Base-by-base conservation (phyloP, 2,888 invertebrate genomes). In the Abscondita cerata region DNA sequence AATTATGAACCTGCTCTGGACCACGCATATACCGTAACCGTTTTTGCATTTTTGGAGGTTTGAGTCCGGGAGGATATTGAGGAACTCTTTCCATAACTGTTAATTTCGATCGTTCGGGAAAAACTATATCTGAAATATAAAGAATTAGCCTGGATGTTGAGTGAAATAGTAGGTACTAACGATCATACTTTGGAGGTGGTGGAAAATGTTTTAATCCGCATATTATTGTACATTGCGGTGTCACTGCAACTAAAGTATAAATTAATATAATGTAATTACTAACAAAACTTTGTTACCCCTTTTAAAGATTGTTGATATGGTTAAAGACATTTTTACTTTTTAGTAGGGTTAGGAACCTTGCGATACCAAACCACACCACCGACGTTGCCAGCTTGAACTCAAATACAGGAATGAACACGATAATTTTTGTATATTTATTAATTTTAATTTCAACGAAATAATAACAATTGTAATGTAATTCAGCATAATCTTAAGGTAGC, bases 1-100 rank as follows among this genome's bases (percentile, higher is more conserved):
- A 86, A 70, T 91, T 98, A 74, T 98, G 96, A 18, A 95, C 77
- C 3, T 78, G 66, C 80, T 98, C 98, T 0, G 96, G 96, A 0
- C 98, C 98, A 76, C 96, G 83, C 92, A 96, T 95, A 36, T 90
- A 87, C n/a, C 85, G 83, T 1, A 96, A 80, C 53, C 86, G 85
- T 75, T 94, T 96, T 68, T 89, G 89, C 92, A 93, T 94, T 82
- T 93, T 95, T 1, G 90, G 92, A 15, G 92, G 85, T 68, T 87
- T 87, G 25, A 90, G 72, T 63, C 85, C 86, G 0, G 88, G 73
- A 1, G 89, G 88, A 70, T 87, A 87, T 38, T 81, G 83, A 0
- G 94, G 95, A 0, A 89, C 86, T 79, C 89, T 95, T 0, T 91
- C 91, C 76, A 90, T 80, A 38, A 90, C 80, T 63, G 81, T 85